These are phyloP conservation scores for Aphis gossypii DNA, from an alignment of 1,140 invertebrate genomes.

Conservation along the genomic window DNA sequence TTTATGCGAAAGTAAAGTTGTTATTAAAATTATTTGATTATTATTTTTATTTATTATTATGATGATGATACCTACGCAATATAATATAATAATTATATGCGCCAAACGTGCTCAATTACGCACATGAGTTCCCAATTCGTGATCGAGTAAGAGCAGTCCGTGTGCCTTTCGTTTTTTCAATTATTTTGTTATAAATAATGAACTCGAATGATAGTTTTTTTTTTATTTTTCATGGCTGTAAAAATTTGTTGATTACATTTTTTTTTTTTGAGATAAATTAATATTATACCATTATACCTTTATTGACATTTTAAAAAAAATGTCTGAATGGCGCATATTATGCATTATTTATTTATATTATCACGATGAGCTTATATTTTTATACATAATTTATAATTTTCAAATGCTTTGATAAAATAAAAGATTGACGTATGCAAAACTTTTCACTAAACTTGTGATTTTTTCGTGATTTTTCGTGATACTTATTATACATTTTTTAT, in stretches of 20 bases:
- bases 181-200: background rate
- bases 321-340: background rate
- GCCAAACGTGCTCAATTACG: background rate
- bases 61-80: background rate
- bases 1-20: background rate
- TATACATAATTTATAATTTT: too few relatives aligned
- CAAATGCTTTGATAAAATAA: too few relatives aligned
- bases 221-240: background rate
- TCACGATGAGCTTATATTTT: too few relatives aligned
- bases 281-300: background rate
- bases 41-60: too few relatives aligned
- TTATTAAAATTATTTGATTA: slow-evolving; percentile 4
- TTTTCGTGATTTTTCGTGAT: background rate
- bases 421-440: too few relatives aligned
- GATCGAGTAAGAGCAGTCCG: background rate
- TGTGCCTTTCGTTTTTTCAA: background rate
- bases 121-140: background rate
- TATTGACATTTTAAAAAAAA: background rate
- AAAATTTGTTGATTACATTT: background rate
- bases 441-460: background rate
- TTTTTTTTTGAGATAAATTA: background rate
- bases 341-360: background rate
- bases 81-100: background rate
- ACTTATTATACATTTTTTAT: background rate
- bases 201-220: background rate